Base-by-base conservation (phyloP, 2,888 invertebrate genomes). In the Rotaria sp. region DNA sequence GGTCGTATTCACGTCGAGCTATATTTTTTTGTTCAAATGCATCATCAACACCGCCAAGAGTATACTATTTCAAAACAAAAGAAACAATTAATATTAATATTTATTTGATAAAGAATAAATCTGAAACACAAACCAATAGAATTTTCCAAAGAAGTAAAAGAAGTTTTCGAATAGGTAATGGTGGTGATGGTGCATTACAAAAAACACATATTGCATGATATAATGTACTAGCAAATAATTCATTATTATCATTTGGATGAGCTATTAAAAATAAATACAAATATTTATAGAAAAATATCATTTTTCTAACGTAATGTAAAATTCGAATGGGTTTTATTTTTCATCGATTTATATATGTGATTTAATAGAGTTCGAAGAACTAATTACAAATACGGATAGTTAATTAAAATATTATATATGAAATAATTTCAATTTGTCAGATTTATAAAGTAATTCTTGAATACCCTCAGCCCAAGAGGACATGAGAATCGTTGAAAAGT, bases 21-120 rank as follows among this genome's bases (percentile, higher is more conserved):
- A 89, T 87, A 88, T 91, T 91, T 92, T 97, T 97, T 85, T 94
- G 92, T 88, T 94, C 93, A 89, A 94, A 94, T 50, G 97, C 92
- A 86, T 94, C 67, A 67, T 67, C 67, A 30, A 67, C 15, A 67
- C 35, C 21, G 7, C 67, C 67, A 10, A 67, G 67, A 30, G 67
- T 67, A 67, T 35, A 67, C 67, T 67, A 67, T 67, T 7, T 59
- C n/a, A 35, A 38, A 35, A n/a, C n/a, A 67, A 67, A 18, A 13
- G 11, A 35, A 67, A 18, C 1, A 35, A 67, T 8, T 26, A 10
- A 4, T 13, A 13, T 30, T 2, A 11, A n/a, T 7, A n/a, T 26
- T n/a, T n/a, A 10, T 52, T 5, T 45, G 45, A 8, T 11, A 11
- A 45, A 15, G 10, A 10, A 50, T 52, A 48, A 48, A 55, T 5